Conservation (phyloP, 2,888 invertebrate genomes). For the Syrista parreyssii region DNA sequence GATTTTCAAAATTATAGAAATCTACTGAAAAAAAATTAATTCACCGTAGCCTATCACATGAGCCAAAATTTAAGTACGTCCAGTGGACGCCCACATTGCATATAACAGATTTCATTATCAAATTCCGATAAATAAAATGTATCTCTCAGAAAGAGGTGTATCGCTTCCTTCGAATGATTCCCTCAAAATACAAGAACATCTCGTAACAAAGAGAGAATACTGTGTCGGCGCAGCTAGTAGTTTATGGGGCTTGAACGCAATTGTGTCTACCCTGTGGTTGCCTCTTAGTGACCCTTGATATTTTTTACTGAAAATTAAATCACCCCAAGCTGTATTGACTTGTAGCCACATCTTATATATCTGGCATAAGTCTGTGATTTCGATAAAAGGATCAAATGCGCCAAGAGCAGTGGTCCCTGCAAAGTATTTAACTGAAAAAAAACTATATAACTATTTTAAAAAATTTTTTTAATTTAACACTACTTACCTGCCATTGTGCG, state of each 20-base stretch:
- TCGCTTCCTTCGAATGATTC: constrained; percentile 67
- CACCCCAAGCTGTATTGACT: constrained; percentile 73
- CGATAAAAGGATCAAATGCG: constrained; percentile 70
- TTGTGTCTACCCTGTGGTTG: constrained; percentile 71
- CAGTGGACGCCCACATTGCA: constrained; percentile 77
- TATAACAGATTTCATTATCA: constrained; percentile 72
- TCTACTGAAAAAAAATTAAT: background rate
- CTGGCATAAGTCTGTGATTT: constrained; percentile 68
- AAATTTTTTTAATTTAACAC: background rate
- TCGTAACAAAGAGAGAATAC: constrained; percentile 68
- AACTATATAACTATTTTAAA: background rate
- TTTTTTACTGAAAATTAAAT: constrained; percentile 69
- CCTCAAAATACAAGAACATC: constrained; percentile 61
- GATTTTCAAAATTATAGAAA: background rate
- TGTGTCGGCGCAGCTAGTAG: constrained; percentile 72
- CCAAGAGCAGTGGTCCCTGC: constrained; percentile 71
- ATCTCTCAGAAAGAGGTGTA: constrained; percentile 71
- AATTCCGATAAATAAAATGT: constrained; percentile 69
- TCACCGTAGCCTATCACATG: constrained; percentile 76
- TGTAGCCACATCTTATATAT: constrained; percentile 70
- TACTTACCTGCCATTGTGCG: constrained; percentile 33
- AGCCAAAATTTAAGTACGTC: constrained; percentile 80
- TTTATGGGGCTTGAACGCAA: constrained; percentile 75
- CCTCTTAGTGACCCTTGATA: constrained; percentile 68
- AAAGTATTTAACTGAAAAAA: constrained; percentile 24